Evolutionary conservation across 2,797 vertebrate genomes (phyloP).

Genomic region (Crypturellus tataupa): DNA sequence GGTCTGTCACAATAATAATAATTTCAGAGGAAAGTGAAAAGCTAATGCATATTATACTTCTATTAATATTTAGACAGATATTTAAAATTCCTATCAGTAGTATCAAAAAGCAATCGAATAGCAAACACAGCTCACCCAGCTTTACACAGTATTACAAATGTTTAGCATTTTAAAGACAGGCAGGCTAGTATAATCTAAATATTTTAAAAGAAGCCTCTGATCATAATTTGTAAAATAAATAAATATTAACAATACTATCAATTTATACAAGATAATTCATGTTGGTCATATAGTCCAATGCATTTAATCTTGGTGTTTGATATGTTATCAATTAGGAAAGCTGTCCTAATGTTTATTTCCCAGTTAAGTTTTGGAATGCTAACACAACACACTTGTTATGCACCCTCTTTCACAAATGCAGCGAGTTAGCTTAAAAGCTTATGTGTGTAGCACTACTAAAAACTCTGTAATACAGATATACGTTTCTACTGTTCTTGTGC

Average conservation of each 20-base stretch:
- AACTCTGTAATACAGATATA: background rate
- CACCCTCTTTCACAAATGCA: background rate
- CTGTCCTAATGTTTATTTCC: background rate
- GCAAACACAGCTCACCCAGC: background rate
- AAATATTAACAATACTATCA: background rate
- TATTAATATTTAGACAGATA: background rate
- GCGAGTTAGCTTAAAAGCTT: background rate
- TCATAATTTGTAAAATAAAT: background rate
- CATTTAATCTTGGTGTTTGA: background rate
- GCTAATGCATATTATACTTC: background rate
- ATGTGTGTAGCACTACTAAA: background rate
- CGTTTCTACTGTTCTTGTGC: fast-evolving
- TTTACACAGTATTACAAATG: background rate
- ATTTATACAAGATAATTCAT: background rate
- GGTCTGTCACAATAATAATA: background rate
- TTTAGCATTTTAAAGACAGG: background rate
- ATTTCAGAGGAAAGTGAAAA: slow-evolving; percentile 11
- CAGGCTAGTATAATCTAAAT: background rate
- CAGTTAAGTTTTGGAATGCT: background rate
- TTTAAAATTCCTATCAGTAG: slow-evolving; percentile 21
- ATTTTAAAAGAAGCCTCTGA: background rate
- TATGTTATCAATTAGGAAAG: background rate
- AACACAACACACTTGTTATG: background rate
- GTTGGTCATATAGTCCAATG: background rate
- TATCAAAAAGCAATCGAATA: background rate